phyloP scores from a whole-genome alignment of 1,140 invertebrate genomes.

The Scaptodrosophila lebanonensis region DNA sequence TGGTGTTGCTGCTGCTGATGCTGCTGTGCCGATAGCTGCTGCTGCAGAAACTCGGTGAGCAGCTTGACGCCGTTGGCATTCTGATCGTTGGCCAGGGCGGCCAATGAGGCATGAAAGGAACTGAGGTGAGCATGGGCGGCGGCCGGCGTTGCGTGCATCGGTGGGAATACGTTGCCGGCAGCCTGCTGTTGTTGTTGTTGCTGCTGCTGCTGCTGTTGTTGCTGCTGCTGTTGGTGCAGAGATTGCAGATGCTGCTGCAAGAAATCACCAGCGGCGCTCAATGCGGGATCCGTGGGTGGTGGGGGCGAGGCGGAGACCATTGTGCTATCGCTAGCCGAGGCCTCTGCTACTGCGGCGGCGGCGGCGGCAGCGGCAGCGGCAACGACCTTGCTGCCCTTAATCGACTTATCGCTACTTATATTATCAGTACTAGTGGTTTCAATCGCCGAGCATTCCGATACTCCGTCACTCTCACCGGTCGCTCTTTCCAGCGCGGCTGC shows the following conservation, averaged over 20 bases:
- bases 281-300: slow-evolving; percentile 13
- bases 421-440: slow-evolving; percentile 76
- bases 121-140: slow-evolving; percentile 38
- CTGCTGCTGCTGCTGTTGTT: slow-evolving; percentile 21
- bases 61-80: slow-evolving; percentile 61
- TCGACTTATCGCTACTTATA: slow-evolving; percentile 66
- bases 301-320: slow-evolving; percentile 11
- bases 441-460: slow-evolving; percentile 50
- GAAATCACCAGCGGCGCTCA: slow-evolving; percentile 43
- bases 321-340: slow-evolving; percentile 7
- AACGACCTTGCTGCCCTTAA: slow-evolving; percentile 19
- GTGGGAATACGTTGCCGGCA: slow-evolving; percentile 21
- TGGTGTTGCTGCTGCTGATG: slow-evolving; percentile 54
- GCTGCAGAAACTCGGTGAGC: slow-evolving; percentile 69
- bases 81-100: slow-evolving; percentile 54
- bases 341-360: slow-evolving; percentile 4
- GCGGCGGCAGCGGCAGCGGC: not conserved
- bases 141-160: slow-evolving; percentile 17
- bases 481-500: slow-evolving; percentile 23
- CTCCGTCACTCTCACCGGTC: not conserved
- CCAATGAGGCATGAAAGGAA: slow-evolving; percentile 65
- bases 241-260: slow-evolving; percentile 47
- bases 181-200: slow-evolving; percentile 10
- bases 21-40: slow-evolving; percentile 49
- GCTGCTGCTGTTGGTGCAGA: slow-evolving; percentile 18